Evolutionary conservation across 1,140 invertebrate species (phyloP), one percentile per base, ranked within the genome.

Genomic region (Leptopilina clavipes): DNA sequence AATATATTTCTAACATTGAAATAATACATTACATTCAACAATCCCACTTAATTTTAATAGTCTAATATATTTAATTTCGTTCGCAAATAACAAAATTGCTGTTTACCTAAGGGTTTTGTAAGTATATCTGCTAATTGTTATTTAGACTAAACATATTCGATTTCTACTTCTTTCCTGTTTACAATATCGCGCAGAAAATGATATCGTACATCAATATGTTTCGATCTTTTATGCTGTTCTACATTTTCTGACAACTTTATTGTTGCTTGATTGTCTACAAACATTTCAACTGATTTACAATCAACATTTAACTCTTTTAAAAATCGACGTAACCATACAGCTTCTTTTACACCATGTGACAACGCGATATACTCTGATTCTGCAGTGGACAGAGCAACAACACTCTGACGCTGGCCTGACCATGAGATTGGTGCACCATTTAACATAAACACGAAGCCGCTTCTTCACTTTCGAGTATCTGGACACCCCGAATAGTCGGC

Each of bases 301-400:
- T 59, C 56, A 78, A 44, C 71, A 54, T 74, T 73, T 70, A 83
- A 56, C n/a, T 83, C 77, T 14, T 48, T 52, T 52, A 79, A 54
- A 14, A 90, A 77, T 25, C 78, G 73, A 73, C 77, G 83, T 18
- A 88, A 54, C 83, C 84, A 88, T 12, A 87, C 81, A 0, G 86
- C 81, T 79, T 91, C 89, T 82, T 89, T 89, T 7, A 85, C 73
- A 1, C 85, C 87, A 76, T 85, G 81, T 48, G 84, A 76, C 7
- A 88, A 78, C n/a, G 89, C 88, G 7, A 92, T 84, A 76, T 91
- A 92, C 81, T 92, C 90, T 7, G 90, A 86, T 75, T 92, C 90
- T 45, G 89, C 91, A 8, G 87, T 88, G 8, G 90, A 91, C 45
- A 91, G 82, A 25, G 90, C 87, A 7, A 91, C 88, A 18, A 84